A percentile compares a stretch with the other conserved stretches of the same genome.
These are phyloP conservation scores for Elachura formosa DNA, from an alignment of 2,113 vertebrate species.

Conservation along the genomic window DNA sequence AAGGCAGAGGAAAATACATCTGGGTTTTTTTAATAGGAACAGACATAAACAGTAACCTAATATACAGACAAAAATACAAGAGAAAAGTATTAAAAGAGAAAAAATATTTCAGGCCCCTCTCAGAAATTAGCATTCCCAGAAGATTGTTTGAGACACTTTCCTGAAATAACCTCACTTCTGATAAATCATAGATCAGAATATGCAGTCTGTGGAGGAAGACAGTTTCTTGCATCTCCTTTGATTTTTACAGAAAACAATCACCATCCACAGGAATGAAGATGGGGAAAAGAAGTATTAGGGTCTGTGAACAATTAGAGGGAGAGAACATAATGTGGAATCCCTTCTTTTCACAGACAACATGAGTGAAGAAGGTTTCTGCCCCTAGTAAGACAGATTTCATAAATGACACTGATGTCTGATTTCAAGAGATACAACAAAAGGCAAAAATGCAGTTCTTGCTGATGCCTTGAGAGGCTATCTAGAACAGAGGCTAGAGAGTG, in stretches of 20 bases:
- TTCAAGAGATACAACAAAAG: background rate
- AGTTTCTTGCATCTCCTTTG: background rate
- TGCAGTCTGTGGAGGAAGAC: accelerated
- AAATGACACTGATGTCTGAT: background rate
- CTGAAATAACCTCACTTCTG: background rate
- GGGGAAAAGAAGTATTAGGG: background rate
- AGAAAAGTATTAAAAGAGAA: background rate
- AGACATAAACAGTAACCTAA: background rate
- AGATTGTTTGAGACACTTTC: background rate
- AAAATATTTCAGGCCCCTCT: background rate
- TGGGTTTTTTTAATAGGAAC: background rate
- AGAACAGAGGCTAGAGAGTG: too few species aligned
- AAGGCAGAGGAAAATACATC: background rate
- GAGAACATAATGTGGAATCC: background rate
- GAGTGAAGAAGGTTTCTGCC: background rate
- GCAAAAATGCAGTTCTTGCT: background rate
- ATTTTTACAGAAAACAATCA: background rate
- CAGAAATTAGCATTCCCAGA: background rate
- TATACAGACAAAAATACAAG: background rate
- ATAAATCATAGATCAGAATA: background rate
- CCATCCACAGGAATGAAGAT: background rate
- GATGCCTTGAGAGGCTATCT: too few species aligned
- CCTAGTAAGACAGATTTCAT: background rate
- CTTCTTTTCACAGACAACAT: background rate
- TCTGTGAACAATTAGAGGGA: background rate